phyloP scores from a whole-genome alignment of 2,797 vertebrate genomes.

The Chiropotes sagulatus region DNA sequence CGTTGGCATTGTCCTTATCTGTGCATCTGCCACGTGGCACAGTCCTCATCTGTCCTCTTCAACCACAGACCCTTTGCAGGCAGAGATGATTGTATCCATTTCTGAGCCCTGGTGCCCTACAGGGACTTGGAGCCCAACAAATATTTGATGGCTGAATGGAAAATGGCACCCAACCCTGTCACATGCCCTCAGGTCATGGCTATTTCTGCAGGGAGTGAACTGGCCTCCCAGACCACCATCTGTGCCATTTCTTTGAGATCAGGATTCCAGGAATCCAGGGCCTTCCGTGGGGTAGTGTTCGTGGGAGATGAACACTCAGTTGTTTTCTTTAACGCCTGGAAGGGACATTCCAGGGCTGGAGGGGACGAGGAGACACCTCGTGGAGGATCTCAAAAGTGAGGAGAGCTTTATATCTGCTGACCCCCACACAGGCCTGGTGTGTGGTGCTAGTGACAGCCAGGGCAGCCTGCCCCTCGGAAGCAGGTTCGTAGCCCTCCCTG shows the following conservation, averaged over 20 bases:
- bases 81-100: background rate
- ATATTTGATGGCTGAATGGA: background rate
- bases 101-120: background rate
- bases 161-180: background rate
- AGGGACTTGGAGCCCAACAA: background rate
- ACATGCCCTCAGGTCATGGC: fast-evolving
- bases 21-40: background rate
- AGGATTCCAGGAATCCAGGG: background rate
- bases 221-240: background rate
- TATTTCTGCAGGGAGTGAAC: fast-evolving
- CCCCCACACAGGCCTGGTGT: fast-evolving
- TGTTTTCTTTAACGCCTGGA: background rate
- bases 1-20: background rate
- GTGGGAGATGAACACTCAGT: background rate
- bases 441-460: fast-evolving
- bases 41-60: background rate
- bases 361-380: fast-evolving
- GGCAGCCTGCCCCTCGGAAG: background rate
- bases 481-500: background rate
- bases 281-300: background rate
- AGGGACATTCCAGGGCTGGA: background rate
- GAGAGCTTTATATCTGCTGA: background rate
- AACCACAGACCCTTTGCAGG: background rate
- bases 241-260: background rate
- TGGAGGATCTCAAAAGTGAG: background rate